Evolutionary conservation across 1,140 invertebrate genomes (phyloP).

Genomic region (Centruroides vittatus): DNA sequence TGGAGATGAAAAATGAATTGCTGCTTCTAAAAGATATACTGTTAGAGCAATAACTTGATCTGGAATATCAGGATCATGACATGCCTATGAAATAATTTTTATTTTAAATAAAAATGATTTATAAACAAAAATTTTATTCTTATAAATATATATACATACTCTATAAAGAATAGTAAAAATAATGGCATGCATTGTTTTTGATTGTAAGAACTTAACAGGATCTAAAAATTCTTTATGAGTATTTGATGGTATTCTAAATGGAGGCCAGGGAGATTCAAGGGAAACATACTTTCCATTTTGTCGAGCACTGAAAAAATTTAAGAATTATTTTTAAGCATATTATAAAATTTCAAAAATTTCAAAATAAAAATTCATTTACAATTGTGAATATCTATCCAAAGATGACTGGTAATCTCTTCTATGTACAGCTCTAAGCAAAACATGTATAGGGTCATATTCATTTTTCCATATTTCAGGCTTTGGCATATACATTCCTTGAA

Average conservation of each 20-base stretch:
- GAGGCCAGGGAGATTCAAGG: slow-evolving; percentile 62
- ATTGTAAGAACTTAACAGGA: slow-evolving; percentile 49
- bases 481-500: slow-evolving; percentile 87
- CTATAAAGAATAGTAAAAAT: slow-evolving; percentile 70
- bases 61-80: slow-evolving; percentile 29
- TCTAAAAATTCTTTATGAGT: slow-evolving; percentile 51
- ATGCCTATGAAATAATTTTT: slow-evolving; percentile 3
- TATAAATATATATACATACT: slow-evolving; percentile 20
- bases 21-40: slow-evolving; percentile 73
- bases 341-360: neutral
- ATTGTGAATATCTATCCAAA: slow-evolving; percentile 64
- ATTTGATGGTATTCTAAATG: slow-evolving; percentile 53
- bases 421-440: slow-evolving; percentile 76
- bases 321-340: neutral
- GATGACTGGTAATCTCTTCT: slow-evolving; percentile 83
- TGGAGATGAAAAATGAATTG: slow-evolving; percentile 44
- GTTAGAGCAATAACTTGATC: slow-evolving; percentile 72
- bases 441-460: slow-evolving; percentile 87
- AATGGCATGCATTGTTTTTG: slow-evolving; percentile 69
- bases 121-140: neutral
- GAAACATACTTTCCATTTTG: slow-evolving; percentile 43
- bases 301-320: slow-evolving; percentile 19
- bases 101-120: neutral
- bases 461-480: slow-evolving; percentile 75
- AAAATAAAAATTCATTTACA: slow-evolving; percentile 42